phyloP scores from a whole-genome alignment of 2,797 vertebrate genomes.

The Schizopygopsis malacanthus region DNA sequence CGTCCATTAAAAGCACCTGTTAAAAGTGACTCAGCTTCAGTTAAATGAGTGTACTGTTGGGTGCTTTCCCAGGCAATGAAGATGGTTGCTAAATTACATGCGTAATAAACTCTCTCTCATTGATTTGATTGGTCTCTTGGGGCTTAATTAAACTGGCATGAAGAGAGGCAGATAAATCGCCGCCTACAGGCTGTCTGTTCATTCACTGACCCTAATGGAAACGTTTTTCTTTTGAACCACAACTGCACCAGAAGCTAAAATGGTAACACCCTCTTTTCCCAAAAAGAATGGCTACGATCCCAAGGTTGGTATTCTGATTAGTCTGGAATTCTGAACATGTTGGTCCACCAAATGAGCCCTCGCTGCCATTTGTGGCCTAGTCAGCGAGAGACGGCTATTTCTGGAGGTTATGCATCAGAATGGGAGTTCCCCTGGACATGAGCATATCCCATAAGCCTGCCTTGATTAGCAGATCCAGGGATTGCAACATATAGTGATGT shows the following conservation, averaged over 20 bases:
- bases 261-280: constrained; percentile 6
- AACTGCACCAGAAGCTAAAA: constrained; percentile 6
- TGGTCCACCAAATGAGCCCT: constrained; percentile 4
- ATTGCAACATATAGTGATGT: constrained; percentile 1
- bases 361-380: constrained; percentile 9
- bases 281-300: background rate
- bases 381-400: constrained; percentile 2
- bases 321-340: constrained; percentile 21
- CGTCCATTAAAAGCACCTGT: constrained; percentile 41
- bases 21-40: constrained; percentile 23
- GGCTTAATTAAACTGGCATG: constrained; percentile 34
- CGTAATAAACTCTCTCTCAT: constrained; percentile 54
- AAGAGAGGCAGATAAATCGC: constrained; percentile 30
- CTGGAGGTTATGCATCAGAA: constrained; percentile 2
- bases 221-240: constrained; percentile 5
- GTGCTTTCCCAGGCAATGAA: constrained; percentile 21
- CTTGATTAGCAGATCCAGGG: background rate
- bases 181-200: constrained; percentile 27
- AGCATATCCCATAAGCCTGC: background rate
- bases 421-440: background rate
- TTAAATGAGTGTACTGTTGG: constrained; percentile 34
- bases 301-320: constrained; percentile 26
- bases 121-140: constrained; percentile 42
- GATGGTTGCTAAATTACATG: constrained; percentile 54
- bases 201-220: constrained; percentile 36